Evolutionary conservation across 1,140 invertebrate genomes (phyloP), one percentile per base, ranked within the genome.

Genomic region (Rhizoglyphus robini): DNA sequence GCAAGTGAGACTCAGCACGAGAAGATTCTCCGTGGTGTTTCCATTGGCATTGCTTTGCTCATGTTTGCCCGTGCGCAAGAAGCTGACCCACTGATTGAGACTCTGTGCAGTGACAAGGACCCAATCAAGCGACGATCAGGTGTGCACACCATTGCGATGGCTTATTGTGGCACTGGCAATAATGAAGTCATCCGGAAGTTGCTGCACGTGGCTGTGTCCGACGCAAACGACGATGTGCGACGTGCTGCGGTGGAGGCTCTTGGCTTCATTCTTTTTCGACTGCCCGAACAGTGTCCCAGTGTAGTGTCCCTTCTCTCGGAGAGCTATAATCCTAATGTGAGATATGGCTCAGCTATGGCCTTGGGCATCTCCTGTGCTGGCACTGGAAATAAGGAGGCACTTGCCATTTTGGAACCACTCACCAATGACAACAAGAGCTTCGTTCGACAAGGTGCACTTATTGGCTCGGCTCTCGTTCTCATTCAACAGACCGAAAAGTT

Each of bases 351-450:
- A 15, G 96, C 95, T 8, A 96, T 99, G 90, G 96, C 96, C 13
- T 76, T 99, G 58, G 96, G 95, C 65, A 98, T 99, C 69, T 93
- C 96, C 2, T 99, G 96, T 78, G 95, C 95, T 49, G 95, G 95
- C 20, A 95, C 93, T 13, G 95, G 94, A 15, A 82, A 94, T 34
- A 86, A 85, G 70, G 96, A 99, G 78, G 96, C 96, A 0, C 90
- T 99, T 61, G 86, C 85, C n/a, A 78, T 99, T 0, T 74, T 99
- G 57, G 96, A 99, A 75, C 95, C 96, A 0, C 92, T 99, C 88
- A 90, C 93, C 1, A 96, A 97, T 76, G 96, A 99, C 75, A 90
- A 95, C 0, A 94, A 99, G 0, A 98, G 98, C 74, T 99, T 96
- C 78, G 96, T 99, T 0, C 84, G 96, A 20, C 96, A 99, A 78